Evolutionary conservation across 2,888 invertebrate species (phyloP).

Genomic region (Cataglyphis cursor): DNA sequence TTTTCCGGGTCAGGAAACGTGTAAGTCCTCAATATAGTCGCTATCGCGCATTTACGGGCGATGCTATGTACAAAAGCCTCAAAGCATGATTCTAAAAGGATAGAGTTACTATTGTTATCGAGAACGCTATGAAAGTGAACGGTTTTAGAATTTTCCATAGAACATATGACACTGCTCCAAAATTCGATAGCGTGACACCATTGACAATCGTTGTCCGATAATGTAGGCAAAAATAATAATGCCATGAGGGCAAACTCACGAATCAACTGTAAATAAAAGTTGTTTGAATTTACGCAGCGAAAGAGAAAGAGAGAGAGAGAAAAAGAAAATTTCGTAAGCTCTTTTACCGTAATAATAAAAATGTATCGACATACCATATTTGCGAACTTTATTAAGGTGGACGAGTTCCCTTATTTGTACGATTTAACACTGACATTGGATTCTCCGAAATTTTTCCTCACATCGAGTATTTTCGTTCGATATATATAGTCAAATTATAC

Average conservation of each 20-base stretch:
- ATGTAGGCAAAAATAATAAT: neutral
- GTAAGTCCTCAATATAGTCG: constrained; percentile 28
- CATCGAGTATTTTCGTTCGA: neutral
- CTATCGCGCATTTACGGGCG: constrained; percentile 35
- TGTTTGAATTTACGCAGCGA: neutral
- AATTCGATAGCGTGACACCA: constrained; percentile 38
- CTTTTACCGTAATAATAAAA: neutral
- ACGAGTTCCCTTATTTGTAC: constrained; percentile 6
- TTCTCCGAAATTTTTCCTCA: neutral
- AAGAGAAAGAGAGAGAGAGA: no score
- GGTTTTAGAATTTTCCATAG: constrained; percentile 45
- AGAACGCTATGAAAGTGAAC: constrained; percentile 52
- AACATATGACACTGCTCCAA: constrained; percentile 61
- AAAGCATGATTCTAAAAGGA: constrained; percentile 27
- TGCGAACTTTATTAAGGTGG: neutral
- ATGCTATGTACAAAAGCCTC: constrained; percentile 28
- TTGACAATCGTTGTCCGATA: neutral
- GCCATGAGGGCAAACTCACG: neutral
- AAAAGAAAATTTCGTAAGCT: neutral
- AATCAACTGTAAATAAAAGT: constrained; percentile 3
- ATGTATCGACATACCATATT: constrained; percentile 31
- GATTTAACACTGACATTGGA: constrained; percentile 19
- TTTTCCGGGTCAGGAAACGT: neutral
- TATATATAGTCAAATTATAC: constrained; percentile 24
- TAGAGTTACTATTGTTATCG: neutral